Percentiles rank a stretch among this genome's conserved stretches.
These are phyloP conservation scores for Dryas iulia DNA, from an alignment of 1,140 invertebrate species.

Conservation along the genomic window DNA sequence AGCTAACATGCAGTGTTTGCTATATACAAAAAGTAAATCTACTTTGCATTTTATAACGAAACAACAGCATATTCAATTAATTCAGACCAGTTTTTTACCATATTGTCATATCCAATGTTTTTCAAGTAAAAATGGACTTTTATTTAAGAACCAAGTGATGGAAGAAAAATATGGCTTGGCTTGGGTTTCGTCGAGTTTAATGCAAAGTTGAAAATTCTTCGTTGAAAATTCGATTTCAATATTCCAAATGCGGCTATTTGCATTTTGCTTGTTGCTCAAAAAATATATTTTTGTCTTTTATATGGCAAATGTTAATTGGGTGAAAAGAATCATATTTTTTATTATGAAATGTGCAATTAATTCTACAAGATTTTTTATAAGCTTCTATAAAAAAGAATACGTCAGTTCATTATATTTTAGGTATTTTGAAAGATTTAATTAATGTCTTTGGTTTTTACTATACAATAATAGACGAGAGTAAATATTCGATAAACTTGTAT, in stretches of 20 bases:
- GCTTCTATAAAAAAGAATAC: no score
- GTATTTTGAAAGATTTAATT: no score
- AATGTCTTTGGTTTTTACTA: no score
- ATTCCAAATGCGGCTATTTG: not conserved
- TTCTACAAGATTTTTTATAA: no score
- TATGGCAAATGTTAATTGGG: not conserved
- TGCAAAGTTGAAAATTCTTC: not conserved
- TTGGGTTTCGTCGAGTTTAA: not conserved
- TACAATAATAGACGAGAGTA: no score
- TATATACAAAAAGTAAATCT: conserved; percentile 22
- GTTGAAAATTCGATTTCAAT: not conserved
- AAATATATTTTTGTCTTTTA: not conserved
- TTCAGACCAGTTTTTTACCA: conserved; percentile 12
- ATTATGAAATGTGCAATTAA: no score
- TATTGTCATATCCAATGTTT: conserved; percentile 21
- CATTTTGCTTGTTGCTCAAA: not conserved
- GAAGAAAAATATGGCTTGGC: not conserved
- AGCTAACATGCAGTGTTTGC: conserved; percentile 14
- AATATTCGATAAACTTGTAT: no score
- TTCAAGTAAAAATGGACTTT: conserved; percentile 22
- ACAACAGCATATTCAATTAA: conserved; percentile 32
- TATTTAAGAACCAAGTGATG: conserved; percentile 11
- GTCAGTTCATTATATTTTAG: no score
- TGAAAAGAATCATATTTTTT: not conserved
- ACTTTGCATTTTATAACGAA: conserved; percentile 44